Base-by-base conservation (phyloP, 53 echinoderm and acorn worm genomes). In the Crossaster papposus region DNA sequence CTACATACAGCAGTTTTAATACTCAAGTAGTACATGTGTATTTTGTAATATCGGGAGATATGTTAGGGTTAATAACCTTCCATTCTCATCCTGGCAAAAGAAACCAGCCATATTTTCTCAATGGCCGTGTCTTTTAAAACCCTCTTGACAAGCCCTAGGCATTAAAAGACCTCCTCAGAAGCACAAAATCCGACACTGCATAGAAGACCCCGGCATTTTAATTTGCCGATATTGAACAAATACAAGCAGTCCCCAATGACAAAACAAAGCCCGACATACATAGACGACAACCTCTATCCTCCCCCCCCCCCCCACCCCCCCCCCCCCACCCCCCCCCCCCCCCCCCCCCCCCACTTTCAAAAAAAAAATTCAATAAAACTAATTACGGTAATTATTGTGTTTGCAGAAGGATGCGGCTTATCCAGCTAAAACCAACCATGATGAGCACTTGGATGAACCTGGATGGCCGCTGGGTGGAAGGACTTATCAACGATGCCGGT, bases 381-480 rank as follows among this genome's bases (percentile, higher is more conserved):
- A 84, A 84, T 84, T 84, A 84, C 72, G 54, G 26, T 84, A 84
- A 84, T 84, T 84, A 9, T 44, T 22, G 71, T 84, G 84, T 84
- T 72, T 84, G 84, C 71, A 44, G 31, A 44, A 20, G 72, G 84
- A 51, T 28, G 3, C 30, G 28, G 18, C 50, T 36, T 13, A 38
- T 51, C 78, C 38, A 26, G 50, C 23, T 31, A 75, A 78, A 14
- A 32, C 75, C 75, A 0, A 51, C 23, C 2, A 35, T n/a, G 28
- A 65, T 83, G 68, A 38, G 30, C 83, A 68, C 64, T 68, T 23
- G 5, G 36, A 26, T 29, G 44, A 83, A 38, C 65, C 68, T 83
- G 35, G 14, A 2, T 28, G n/a, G 22, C 68, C 36, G 30, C 7
- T 58, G 31, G 58, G 81, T 55, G 62, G 81, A 81, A 62, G 81